These are phyloP conservation scores for Amblyornis subalaris DNA, from an alignment of 2,113 vertebrate species.

Conservation along the genomic window DNA sequence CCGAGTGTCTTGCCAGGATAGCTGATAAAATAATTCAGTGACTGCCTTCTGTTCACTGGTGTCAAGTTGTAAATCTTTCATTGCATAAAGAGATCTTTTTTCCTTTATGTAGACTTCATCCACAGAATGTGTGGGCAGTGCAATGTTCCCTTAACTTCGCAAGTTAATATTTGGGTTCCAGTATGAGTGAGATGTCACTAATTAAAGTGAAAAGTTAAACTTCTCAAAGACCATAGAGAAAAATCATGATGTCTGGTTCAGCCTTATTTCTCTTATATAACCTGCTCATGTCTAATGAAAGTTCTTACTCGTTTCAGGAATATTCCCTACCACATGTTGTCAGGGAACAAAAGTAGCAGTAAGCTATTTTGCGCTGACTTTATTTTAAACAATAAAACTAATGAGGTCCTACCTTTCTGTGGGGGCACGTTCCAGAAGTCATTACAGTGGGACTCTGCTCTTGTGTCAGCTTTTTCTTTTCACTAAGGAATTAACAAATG, in stretches of 20 bases:
- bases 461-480: neutral
- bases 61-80: neutral
- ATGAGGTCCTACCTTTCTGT: neutral
- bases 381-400: neutral
- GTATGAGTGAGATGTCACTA: neutral
- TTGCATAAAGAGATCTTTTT: neutral
- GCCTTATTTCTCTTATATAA: neutral
- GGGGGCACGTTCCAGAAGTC: neutral
- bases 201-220: neutral
- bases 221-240: neutral
- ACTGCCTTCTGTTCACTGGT: neutral
- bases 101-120: neutral
- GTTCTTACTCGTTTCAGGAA: neutral
- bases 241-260: neutral
- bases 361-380: neutral
- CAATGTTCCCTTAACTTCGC: neutral
- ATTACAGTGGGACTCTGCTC: neutral
- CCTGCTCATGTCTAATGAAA: neutral
- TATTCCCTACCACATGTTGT: neutral
- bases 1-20: neutral
- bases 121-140: neutral
- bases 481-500: neutral
- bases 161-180: neutral
- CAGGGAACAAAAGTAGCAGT: neutral
- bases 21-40: neutral